phyloP scores from a whole-genome alignment of 2,113 vertebrate species.

The Tachysurus fulvidraco region DNA sequence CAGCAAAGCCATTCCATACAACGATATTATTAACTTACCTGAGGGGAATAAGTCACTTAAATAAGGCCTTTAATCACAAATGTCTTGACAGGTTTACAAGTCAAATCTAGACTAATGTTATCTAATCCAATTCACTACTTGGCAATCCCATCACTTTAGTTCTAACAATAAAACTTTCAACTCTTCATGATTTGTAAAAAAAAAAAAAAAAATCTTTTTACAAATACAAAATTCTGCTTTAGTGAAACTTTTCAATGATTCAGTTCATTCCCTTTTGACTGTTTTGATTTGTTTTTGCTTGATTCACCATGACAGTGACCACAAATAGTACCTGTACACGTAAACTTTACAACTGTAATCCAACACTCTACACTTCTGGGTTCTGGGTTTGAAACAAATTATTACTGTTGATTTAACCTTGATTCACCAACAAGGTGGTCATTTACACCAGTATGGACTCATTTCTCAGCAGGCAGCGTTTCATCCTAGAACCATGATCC shows the following conservation, averaged over 20 bases:
- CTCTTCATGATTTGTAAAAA: neutral
- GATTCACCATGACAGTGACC: neutral
- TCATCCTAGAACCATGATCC: neutral
- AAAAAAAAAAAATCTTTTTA: neutral
- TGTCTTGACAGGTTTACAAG: neutral
- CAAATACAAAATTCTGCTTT: neutral
- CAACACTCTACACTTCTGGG: neutral
- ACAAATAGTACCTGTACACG: neutral
- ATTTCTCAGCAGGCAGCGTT: neutral
- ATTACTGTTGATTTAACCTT: neutral
- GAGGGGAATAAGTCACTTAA: neutral
- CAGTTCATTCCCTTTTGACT: neutral
- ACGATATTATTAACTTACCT: conserved; percentile 1
- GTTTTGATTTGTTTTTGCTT: neutral
- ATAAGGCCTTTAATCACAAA: neutral
- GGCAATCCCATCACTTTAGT: neutral
- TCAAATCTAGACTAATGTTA: no score
- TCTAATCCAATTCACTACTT: neutral
- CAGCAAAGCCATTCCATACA: neutral
- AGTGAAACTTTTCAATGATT: neutral
- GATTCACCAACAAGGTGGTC: neutral
- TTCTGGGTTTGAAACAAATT: neutral
- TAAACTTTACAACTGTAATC: neutral
- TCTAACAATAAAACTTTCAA: neutral
- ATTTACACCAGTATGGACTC: neutral